These are phyloP conservation scores for Battus philenor DNA, from an alignment of 1,140 invertebrate genomes.

Conservation along the genomic window DNA sequence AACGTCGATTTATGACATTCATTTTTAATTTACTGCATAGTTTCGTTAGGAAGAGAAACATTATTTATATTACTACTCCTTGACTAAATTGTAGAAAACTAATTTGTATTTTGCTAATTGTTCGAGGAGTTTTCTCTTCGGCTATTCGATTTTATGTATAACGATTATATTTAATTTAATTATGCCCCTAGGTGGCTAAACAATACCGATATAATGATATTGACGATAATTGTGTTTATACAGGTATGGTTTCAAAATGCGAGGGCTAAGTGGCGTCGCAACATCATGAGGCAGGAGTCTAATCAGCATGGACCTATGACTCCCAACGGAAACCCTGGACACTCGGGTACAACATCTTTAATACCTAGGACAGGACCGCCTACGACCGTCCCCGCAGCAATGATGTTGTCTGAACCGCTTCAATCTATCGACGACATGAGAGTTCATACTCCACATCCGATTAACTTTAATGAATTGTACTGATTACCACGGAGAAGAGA, in stretches of 20 bases:
- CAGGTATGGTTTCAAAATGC: slow-evolving; percentile 99
- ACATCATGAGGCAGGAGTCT: slow-evolving; percentile 86
- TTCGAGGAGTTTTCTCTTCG: too few species aligned
- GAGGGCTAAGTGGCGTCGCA: slow-evolving; percentile 94
- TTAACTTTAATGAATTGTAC: slow-evolving; percentile 59
- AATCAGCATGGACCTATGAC: slow-evolving; percentile 30
- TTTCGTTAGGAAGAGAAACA: too few species aligned
- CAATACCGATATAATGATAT: too few species aligned
- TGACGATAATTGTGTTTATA: too few species aligned
- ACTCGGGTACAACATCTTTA: slow-evolving; percentile 31
- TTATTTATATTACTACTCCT: too few species aligned
- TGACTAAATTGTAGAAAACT: too few species aligned
- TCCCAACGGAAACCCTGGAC: slow-evolving; percentile 33
- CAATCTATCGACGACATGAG: slow-evolving; percentile 53
- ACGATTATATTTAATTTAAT: too few species aligned
- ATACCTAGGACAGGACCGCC: slow-evolving; percentile 25
- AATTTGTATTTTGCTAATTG: too few species aligned
- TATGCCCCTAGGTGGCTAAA: too few species aligned
- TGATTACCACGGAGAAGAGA: slow-evolving; percentile 28
- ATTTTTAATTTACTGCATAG: too few species aligned
- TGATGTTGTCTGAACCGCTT: slow-evolving; percentile 43
- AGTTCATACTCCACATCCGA: slow-evolving; percentile 53
- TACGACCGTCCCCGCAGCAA: slow-evolving; percentile 23
- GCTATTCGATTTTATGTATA: too few species aligned
- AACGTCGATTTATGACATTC: too few species aligned